A percentile compares a stretch with the other conserved stretches of the same genome.
Evolutionary conservation across 1,140 invertebrate species (phyloP).

Genomic region (Eulimnadia texana): DNA sequence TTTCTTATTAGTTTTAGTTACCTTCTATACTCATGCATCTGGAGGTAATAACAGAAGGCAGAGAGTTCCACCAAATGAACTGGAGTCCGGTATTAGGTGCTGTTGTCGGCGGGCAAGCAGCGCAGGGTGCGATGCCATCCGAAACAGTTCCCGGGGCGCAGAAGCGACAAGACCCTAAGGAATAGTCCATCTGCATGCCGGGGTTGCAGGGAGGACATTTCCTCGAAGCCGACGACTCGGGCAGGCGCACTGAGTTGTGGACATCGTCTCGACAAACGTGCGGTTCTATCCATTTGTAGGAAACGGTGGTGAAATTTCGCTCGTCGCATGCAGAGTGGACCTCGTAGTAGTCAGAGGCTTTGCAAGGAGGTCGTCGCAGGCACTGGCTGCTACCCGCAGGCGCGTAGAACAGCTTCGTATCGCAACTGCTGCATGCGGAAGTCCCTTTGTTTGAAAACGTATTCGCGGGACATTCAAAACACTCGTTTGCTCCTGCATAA

Average conservation of each 20-base stretch:
- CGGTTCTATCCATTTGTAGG: conserved; percentile 40
- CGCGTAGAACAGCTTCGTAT: conserved; percentile 27
- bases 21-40: conserved; percentile 34
- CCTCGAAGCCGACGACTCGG: conserved; percentile 24
- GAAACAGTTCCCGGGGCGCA: conserved; percentile 21
- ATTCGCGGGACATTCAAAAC: conserved; percentile 34
- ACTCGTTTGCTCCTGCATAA: conserved; percentile 27
- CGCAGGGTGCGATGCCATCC: conserved; percentile 30
- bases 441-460: conserved; percentile 33
- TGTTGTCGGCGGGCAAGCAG: conserved; percentile 35
- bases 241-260: conserved; percentile 28
- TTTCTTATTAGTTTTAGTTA: conserved; percentile 15
- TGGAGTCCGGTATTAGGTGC: conserved; percentile 37
- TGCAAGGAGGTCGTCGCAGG: conserved; percentile 35
- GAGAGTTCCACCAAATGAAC: conserved; percentile 36
- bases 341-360: conserved; percentile 38
- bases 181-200: conserved; percentile 32
- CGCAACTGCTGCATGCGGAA: conserved; percentile 33
- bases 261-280: conserved; percentile 35
- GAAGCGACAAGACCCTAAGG: conserved; percentile 24
- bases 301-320: conserved; percentile 28
- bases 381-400: conserved; percentile 32
- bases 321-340: conserved; percentile 10
- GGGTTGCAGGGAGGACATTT: conserved; percentile 41
- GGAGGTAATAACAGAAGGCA: conserved; percentile 35